Evolutionary conservation across 64 coral and sea anemone genomes (phyloP).

Genomic region (Hydrozoanthus tunicans): DNA sequence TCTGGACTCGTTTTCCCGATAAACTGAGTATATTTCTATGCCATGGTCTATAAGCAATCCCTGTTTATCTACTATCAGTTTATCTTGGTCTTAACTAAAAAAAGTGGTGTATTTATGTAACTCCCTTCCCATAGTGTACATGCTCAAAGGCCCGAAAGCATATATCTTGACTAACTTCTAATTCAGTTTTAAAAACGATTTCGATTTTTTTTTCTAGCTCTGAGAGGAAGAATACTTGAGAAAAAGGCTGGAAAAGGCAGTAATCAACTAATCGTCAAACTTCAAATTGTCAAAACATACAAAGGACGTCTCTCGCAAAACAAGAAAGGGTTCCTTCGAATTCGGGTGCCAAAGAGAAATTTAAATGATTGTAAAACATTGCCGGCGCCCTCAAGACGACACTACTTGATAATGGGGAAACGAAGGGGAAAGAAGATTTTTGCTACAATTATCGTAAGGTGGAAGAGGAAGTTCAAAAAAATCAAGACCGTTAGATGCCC

Average conservation of each 20-base stretch:
- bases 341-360: not conserved
- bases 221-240: conserved; percentile 25
- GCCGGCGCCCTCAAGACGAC: not conserved
- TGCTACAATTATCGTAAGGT: conserved; percentile 4
- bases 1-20: too few relatives aligned
- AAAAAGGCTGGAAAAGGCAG: conserved; percentile 3
- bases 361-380: conserved; percentile 4
- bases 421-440: conserved; percentile 2
- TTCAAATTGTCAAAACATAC: not conserved
- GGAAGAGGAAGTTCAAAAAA: conserved; percentile 23
- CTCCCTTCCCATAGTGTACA: too few relatives aligned
- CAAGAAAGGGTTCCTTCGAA: conserved; percentile 3
- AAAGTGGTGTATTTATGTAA: too few relatives aligned
- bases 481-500: not conserved
- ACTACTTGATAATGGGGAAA: conserved; percentile 33
- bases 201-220: not conserved
- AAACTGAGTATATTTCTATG: too few relatives aligned
- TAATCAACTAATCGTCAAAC: not conserved
- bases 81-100: too few relatives aligned
- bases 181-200: too few relatives aligned
- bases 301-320: conserved; percentile 22
- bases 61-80: too few relatives aligned
- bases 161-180: too few relatives aligned
- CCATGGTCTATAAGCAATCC: too few relatives aligned
- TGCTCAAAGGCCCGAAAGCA: too few relatives aligned